A percentile compares a stretch with the other conserved stretches of the same genome.
phyloP scores from a whole-genome alignment of 2,113 vertebrate species.

The Chamaetylas fuelleborni region DNA sequence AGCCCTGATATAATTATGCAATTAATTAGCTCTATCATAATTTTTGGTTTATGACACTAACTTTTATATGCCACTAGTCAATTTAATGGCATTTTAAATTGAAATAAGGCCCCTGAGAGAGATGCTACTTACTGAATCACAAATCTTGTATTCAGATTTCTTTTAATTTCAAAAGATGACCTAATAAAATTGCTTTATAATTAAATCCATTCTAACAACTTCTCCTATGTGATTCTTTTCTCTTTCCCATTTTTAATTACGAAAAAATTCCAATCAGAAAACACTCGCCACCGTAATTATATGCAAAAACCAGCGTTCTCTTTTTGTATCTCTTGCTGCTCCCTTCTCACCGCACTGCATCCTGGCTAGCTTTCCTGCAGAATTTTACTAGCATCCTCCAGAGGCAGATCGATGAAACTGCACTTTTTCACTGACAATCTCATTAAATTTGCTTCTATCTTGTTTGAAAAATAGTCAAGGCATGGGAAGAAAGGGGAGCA shows the following conservation, averaged over 20 bases:
- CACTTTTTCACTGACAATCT: background rate
- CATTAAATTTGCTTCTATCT: background rate
- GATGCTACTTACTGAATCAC: conserved; percentile 20
- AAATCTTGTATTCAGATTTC: conserved; percentile 49
- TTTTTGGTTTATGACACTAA: conserved; percentile 60
- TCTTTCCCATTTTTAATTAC: conserved; percentile 17
- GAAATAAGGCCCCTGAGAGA: conserved; percentile 46
- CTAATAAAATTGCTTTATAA: conserved; percentile 64
- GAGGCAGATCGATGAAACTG: background rate
- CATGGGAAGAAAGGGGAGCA: background rate
- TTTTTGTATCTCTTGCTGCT: background rate
- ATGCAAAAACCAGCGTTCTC: background rate
- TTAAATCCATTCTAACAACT: conserved; percentile 33
- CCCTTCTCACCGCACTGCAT: background rate
- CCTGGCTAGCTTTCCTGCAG: background rate
- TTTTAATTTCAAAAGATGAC: conserved; percentile 65
- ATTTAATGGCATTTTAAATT: conserved; percentile 67
- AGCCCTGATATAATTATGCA: conserved; percentile 25
- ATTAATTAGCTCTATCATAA: conserved; percentile 62
- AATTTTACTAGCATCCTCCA: background rate
- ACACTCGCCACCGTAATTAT: background rate
- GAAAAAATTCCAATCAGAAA: conserved; percentile 15
- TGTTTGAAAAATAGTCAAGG: background rate
- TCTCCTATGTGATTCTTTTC: conserved; percentile 8
- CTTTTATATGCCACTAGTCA: conserved; percentile 52